phyloP scores from a whole-genome alignment of 2,888 invertebrate species.

The Cyclophora albipunctata region DNA sequence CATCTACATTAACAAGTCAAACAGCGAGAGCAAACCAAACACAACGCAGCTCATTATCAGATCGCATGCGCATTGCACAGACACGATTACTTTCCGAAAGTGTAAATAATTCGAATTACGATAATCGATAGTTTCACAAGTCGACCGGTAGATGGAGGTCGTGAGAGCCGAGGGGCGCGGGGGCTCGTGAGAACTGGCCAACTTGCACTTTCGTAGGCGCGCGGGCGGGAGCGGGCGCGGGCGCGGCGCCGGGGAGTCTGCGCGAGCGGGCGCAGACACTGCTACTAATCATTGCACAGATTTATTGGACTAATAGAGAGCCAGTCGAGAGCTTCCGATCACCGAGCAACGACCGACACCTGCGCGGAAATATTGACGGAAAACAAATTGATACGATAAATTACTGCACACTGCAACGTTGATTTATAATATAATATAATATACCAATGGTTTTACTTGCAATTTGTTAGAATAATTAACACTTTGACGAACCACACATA shows the following conservation, averaged over 20 bases:
- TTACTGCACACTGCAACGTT: too few species aligned
- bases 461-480: too few species aligned
- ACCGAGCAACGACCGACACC: slow-evolving; percentile 17
- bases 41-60: slow-evolving; percentile 39
- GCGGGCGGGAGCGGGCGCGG: slow-evolving; percentile 34
- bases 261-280: slow-evolving; percentile 39
- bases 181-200: slow-evolving; percentile 63
- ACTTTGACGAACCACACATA: too few species aligned
- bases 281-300: slow-evolving; percentile 39
- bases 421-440: too few species aligned
- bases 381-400: too few species aligned
- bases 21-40: slow-evolving; percentile 27
- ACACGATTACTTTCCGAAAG: slow-evolving; percentile 49
- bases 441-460: too few species aligned
- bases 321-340: slow-evolving; percentile 28
- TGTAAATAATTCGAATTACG: slow-evolving; percentile 56
- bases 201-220: slow-evolving; percentile 70
- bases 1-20: slow-evolving; percentile 20
- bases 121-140: slow-evolving; percentile 50
- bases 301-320: slow-evolving; percentile 22
- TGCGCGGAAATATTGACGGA: too few species aligned
- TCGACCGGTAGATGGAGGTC: slow-evolving; percentile 31
- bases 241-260: slow-evolving; percentile 65
- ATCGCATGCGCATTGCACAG: slow-evolving; percentile 36
- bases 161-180: slow-evolving; percentile 20